Conservation (phyloP, 2,888 invertebrate genomes). For the Epinotia bilunana region DNA sequence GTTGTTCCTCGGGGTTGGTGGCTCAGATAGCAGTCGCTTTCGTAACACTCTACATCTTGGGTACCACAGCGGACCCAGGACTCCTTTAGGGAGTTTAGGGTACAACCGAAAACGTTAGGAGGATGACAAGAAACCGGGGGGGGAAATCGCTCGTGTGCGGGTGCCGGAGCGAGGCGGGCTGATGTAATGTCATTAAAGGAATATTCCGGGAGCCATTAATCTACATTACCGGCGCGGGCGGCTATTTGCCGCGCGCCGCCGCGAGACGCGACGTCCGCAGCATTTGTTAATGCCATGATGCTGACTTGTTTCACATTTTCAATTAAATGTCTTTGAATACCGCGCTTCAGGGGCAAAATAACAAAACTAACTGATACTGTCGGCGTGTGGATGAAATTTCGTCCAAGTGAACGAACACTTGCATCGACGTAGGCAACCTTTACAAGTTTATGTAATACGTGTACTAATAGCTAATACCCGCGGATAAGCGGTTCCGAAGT, state of each 20-base stretch:
- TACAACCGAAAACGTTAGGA: too few relatives aligned
- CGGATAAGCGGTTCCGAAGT: too few relatives aligned
- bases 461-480: too few relatives aligned
- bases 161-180: not conserved
- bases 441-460: too few relatives aligned
- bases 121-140: not conserved
- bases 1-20: too few relatives aligned
- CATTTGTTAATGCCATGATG: not conserved
- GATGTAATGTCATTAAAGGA: constrained; percentile 24
- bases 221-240: constrained; percentile 19
- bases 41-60: too few relatives aligned
- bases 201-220: constrained; percentile 22
- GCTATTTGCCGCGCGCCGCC: constrained; percentile 8
- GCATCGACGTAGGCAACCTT: too few relatives aligned
- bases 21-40: too few relatives aligned
- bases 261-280: not conserved
- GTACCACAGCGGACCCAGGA: too few relatives aligned
- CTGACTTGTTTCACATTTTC: not conserved
- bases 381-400: not conserved
- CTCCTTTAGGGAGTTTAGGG: too few relatives aligned
- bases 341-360: not conserved
- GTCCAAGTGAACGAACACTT: not conserved
- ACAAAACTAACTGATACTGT: not conserved
- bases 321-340: not conserved
- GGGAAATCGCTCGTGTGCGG: not conserved